phyloP scores from a whole-genome alignment of 64 coral and sea anemone genomes.

The Stichodactyla helianthus region DNA sequence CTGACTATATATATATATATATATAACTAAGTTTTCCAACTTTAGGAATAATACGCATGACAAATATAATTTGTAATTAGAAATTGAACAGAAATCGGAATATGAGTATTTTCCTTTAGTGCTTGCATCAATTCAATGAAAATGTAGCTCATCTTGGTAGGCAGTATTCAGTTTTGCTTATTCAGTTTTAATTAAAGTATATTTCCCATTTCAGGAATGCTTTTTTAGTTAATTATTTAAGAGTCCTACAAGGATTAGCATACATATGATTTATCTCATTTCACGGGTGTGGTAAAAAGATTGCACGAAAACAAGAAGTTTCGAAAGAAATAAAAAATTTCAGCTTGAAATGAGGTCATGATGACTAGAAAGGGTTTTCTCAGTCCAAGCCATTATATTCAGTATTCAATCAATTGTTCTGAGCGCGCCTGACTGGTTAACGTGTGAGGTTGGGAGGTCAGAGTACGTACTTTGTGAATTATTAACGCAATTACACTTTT shows the following conservation, averaged over 20 bases:
- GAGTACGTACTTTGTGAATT: no score
- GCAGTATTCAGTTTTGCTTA: neutral
- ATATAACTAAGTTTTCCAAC: no score
- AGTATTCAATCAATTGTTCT: no score
- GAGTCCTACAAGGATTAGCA: neutral
- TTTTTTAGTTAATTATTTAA: neutral
- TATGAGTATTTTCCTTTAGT: neutral
- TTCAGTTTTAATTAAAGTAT: neutral
- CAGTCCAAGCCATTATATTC: no score
- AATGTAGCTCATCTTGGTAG: neutral
- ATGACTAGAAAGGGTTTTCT: no score
- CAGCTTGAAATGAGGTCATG: no score
- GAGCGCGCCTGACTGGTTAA: no score
- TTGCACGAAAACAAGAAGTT: no score
- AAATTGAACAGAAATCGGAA: neutral
- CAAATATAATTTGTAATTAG: neutral
- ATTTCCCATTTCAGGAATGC: neutral
- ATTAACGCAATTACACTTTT: no score
- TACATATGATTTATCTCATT: neutral
- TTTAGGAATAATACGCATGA: neutral
- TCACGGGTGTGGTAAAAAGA: neutral
- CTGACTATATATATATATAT: no score
- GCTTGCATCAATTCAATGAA: neutral
- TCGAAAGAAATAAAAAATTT: no score
- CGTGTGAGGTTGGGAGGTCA: no score